A percentile compares a stretch with the other conserved stretches of the same genome.
phyloP scores from a whole-genome alignment of 1,140 invertebrate genomes.

The Drosophila nigrodunni region DNA sequence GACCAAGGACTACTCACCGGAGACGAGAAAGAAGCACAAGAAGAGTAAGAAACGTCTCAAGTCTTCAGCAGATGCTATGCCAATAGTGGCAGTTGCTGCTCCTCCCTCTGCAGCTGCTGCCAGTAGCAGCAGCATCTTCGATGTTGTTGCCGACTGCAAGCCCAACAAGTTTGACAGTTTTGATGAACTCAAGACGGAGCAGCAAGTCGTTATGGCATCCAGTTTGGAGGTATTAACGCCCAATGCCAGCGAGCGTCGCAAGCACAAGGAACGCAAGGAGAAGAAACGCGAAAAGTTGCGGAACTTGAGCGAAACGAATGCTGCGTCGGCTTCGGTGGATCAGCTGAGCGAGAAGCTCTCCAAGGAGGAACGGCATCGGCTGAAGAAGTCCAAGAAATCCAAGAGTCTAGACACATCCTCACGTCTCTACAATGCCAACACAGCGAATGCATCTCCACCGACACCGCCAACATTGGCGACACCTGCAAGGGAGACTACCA shows the following conservation, averaged over 20 bases:
- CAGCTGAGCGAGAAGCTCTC: constrained; percentile 85
- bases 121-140: constrained; percentile 54
- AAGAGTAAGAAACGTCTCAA: constrained; percentile 93
- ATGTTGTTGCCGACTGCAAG: constrained; percentile 60
- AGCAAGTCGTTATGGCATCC: constrained; percentile 1
- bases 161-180: constrained; percentile 58
- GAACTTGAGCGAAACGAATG: constrained; percentile 62
- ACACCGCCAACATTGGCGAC: constrained; percentile 42
- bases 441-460: constrained; percentile 34
- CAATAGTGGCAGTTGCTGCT: constrained; percentile 68
- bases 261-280: constrained; percentile 87
- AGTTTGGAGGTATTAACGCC: not conserved
- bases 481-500: constrained; percentile 36
- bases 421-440: constrained; percentile 35
- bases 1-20: constrained; percentile 79
- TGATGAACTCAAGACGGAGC: constrained; percentile 62
- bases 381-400: constrained; percentile 87
- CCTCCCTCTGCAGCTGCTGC: constrained; percentile 60
- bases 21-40: constrained; percentile 91
- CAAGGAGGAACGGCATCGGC: constrained; percentile 79
- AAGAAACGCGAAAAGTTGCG: constrained; percentile 89
- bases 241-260: constrained; percentile 42
- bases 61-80: constrained; percentile 82
- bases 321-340: constrained; percentile 76
- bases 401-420: constrained; percentile 66